Base-by-base conservation (phyloP, 1,140 invertebrate genomes). In the Ericerus pela region DNA sequence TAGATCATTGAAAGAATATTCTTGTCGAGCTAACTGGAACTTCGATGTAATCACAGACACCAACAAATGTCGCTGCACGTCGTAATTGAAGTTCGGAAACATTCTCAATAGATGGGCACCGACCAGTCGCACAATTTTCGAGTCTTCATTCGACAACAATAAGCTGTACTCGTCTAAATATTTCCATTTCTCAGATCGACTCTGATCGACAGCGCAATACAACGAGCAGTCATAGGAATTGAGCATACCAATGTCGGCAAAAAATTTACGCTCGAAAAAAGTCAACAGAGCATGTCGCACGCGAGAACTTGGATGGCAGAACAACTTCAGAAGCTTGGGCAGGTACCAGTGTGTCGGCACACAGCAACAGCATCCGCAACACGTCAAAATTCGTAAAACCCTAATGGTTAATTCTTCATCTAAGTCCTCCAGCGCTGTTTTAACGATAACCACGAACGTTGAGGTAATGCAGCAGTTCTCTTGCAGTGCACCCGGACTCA, bases 301-400 rank as follows among this genome's bases (percentile, higher is more conserved):
- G 22, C 61, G 62, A 0, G 59, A 37, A 53, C 67, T 68, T 1
- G 61, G 59, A 24, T 66, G 68, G 28, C 68, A 68, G 0, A 75
- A 55, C 30, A 74, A 66, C n/a, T 63, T 60, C 0, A 72, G 60
- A 10, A 75, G 58, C 38, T 62, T 67, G 2, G 61, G 54, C 8
- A 76, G 47, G 1, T 75, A 57, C 8, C 60, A 63, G 22, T 65
- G 71, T 0, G 76, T 70, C 5, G 78, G 75, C 59, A 79, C 76
- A 62, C 79, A 82, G 56, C 79, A 82, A 62, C 79, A 82, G 0
- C 75, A 76, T 4, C 79, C 79, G 47, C 73, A 74, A 10, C 67
- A 65, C 14, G 73, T 70, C 67, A 75, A 75, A 1, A 75, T 73
- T 54, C 73, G 73, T 2, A 80, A 65, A 6, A 79, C 60, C 57